phyloP scores from a whole-genome alignment of 1,140 invertebrate species.

The Sitophilus oryzae region DNA sequence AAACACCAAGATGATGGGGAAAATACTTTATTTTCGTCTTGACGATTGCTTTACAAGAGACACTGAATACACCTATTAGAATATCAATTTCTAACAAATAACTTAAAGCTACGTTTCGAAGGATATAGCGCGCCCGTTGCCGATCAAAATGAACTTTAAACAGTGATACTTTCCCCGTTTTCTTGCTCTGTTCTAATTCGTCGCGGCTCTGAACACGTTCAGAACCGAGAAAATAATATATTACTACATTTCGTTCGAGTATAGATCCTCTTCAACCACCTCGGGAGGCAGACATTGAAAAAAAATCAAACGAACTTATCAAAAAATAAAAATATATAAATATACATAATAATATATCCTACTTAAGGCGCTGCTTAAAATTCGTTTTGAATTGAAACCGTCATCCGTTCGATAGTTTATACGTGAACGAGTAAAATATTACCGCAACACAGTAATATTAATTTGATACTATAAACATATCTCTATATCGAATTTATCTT shows the following conservation, averaged over 20 bases:
- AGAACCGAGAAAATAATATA: not conserved
- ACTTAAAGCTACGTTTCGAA: slow-evolving; percentile 5
- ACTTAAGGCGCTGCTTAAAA: slow-evolving; percentile 31
- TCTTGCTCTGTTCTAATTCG: too few relatives aligned
- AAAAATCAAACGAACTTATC: slow-evolving; percentile 7
- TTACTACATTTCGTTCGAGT: not conserved
- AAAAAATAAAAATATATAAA: slow-evolving; percentile 26
- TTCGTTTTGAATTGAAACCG: slow-evolving; percentile 30
- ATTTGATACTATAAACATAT: not conserved
- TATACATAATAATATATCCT: not conserved
- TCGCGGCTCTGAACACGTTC: too few relatives aligned
- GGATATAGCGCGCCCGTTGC: not conserved
- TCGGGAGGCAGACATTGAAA: too few relatives aligned
- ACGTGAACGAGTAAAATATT: slow-evolving; percentile 37
- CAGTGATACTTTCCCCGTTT: slow-evolving; percentile 26
- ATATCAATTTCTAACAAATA: slow-evolving; percentile 3
- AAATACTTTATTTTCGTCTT: slow-evolving; percentile 18
- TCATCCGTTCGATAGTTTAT: too few relatives aligned
- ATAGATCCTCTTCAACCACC: slow-evolving; percentile 1
- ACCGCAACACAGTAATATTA: slow-evolving; percentile 28
- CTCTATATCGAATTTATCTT: not conserved
- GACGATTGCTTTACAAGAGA: slow-evolving; percentile 2
- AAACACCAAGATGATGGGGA: too few relatives aligned
- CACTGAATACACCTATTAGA: slow-evolving; percentile 9
- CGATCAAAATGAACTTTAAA: slow-evolving; percentile 25